phyloP scores from a whole-genome alignment of 2,113 vertebrate species.

The Sula dactylatra region DNA sequence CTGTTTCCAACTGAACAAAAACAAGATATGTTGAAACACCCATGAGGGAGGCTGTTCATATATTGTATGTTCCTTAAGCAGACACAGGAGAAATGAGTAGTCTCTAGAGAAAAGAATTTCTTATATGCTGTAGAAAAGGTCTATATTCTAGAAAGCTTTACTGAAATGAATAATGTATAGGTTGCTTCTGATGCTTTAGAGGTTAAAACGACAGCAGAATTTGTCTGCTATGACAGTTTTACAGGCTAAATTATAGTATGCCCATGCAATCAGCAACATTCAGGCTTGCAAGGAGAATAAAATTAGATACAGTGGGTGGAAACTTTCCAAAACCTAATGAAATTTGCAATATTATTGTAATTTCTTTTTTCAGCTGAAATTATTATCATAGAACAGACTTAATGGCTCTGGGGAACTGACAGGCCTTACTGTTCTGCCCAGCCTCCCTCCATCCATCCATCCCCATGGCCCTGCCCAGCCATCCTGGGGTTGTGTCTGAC shows the following conservation, averaged over 20 bases:
- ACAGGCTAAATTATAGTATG: background rate
- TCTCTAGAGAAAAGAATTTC: background rate
- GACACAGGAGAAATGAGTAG: background rate
- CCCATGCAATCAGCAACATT: constrained; percentile 9
- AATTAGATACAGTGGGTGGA: background rate
- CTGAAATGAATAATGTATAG: background rate
- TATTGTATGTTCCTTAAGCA: background rate
- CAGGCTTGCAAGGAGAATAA: background rate
- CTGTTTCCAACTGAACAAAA: background rate
- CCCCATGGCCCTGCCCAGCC: background rate
- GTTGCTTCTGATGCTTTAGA: background rate
- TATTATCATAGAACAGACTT: background rate
- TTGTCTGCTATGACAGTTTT: constrained; percentile 12
- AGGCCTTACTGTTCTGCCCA: background rate
- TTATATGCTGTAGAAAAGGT: background rate
- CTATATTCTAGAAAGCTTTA: background rate
- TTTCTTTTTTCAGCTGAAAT: background rate
- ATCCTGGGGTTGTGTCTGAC: background rate
- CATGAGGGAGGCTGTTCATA: background rate
- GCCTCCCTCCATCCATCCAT: background rate
- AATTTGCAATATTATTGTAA: background rate
- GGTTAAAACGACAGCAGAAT: background rate
- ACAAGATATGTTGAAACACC: background rate
- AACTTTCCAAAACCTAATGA: background rate
- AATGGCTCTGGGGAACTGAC: background rate